phyloP scores from a whole-genome alignment of 1,140 invertebrate species.

The Polypedilum vanderplanki region DNA sequence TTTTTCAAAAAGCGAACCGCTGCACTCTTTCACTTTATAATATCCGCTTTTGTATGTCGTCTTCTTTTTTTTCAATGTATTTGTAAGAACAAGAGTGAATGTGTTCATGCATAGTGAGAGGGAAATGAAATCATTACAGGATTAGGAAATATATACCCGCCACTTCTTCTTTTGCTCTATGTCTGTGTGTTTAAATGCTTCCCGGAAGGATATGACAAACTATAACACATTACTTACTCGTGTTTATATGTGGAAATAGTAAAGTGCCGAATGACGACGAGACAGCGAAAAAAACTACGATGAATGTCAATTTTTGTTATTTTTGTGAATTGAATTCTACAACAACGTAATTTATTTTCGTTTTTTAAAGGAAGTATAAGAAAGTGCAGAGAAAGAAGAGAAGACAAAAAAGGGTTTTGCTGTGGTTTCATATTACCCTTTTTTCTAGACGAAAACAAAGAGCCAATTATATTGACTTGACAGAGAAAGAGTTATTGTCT shows the following conservation, averaged over 20 bases:
- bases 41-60: too few species aligned
- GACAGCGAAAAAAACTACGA: neutral
- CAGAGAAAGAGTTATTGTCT: too few species aligned
- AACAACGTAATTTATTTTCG: neutral
- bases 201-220: slow-evolving; percentile 28
- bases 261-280: slow-evolving; percentile 4
- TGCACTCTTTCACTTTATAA: neutral
- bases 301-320: too few species aligned
- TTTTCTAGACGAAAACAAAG: too few species aligned
- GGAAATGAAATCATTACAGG: slow-evolving; percentile 23
- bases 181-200: neutral
- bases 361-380: neutral
- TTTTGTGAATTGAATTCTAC: neutral
- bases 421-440: neutral
- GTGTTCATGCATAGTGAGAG: too few species aligned
- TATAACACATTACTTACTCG: neutral
- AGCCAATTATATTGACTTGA: too few species aligned
- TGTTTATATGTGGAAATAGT: neutral
- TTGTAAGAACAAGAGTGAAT: too few species aligned
- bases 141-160: slow-evolving; percentile 2
- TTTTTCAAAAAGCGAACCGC: neutral
- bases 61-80: too few species aligned
- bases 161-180: too few species aligned
- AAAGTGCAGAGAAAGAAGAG: neutral
- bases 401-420: neutral